Conservation (phyloP, 2,888 invertebrate genomes). For the Dyspetes luteomarginatus region DNA sequence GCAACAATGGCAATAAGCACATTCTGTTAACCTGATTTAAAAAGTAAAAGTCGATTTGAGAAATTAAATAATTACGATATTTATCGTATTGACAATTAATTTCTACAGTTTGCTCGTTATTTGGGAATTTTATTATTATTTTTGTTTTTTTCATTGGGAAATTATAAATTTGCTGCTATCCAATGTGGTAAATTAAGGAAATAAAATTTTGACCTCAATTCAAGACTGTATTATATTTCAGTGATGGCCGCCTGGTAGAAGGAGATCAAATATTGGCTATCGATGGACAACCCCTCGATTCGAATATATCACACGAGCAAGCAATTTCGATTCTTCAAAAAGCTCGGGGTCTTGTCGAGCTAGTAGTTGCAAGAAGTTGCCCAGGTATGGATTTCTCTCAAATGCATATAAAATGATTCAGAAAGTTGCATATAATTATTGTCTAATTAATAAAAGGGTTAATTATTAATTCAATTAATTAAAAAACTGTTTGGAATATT, state of each 20-base stretch:
- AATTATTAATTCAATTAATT: not conserved
- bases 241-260: constrained; percentile 89
- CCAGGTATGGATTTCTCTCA: constrained; percentile 81
- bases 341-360: constrained; percentile 89
- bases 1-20: no score
- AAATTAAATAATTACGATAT: no score
- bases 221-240: constrained; percentile 77
- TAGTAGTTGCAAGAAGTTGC: constrained; percentile 86
- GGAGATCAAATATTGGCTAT: constrained; percentile 94
- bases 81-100: no score
- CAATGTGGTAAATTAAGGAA: no score
- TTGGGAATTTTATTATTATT: no score
- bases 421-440: constrained; percentile 2
- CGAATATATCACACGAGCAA: constrained; percentile 93
- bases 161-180: no score
- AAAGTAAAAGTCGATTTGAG: no score
- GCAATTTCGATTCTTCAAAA: constrained; percentile 90
- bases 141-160: no score
- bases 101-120: no score
- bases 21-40: no score
- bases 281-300: constrained; percentile 91
- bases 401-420: constrained; percentile 10
- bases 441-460: not conserved
- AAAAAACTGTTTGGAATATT: not conserved
- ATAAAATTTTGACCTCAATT: not conserved